Percentiles rank a stretch among this genome's conserved stretches.
Conservation (phyloP, 2,888 invertebrate species). For the Euspilapteryx auroguttella region DNA sequence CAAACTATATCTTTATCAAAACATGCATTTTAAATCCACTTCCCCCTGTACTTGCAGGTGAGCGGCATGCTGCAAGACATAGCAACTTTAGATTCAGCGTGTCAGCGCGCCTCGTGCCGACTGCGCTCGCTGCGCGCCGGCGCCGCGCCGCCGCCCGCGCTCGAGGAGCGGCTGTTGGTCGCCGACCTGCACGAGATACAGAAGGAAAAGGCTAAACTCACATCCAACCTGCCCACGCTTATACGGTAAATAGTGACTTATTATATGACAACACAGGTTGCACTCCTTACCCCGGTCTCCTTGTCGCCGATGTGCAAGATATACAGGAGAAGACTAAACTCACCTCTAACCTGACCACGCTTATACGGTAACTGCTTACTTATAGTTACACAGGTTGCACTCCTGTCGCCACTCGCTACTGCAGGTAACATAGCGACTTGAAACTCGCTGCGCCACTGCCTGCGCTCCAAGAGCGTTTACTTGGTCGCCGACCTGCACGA, state of each 20-base stretch:
- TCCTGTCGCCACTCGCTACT: too few relatives aligned
- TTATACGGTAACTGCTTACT: constrained; percentile 59
- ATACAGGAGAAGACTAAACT: constrained; percentile 80
- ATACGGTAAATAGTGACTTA: constrained; percentile 53
- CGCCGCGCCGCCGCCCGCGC: constrained; percentile 15
- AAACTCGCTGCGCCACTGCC: too few relatives aligned
- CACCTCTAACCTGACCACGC: constrained; percentile 77
- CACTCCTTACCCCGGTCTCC: too few relatives aligned
- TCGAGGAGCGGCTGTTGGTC: constrained; percentile 73
- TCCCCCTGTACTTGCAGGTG: too few relatives aligned
- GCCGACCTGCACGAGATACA: constrained; percentile 80
- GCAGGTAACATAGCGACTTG: too few relatives aligned
- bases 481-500: constrained; percentile 79
- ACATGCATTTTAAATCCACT: too few relatives aligned
- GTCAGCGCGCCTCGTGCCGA: constrained; percentile 80
- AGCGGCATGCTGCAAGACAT: constrained; percentile 86
- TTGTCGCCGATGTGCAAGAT: constrained; percentile 78
- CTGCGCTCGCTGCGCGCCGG: constrained; percentile 71
- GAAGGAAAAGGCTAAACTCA: constrained; percentile 80
- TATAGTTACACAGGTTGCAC: too few relatives aligned
- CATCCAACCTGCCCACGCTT: constrained; percentile 77
- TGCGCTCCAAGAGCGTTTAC: too few relatives aligned
- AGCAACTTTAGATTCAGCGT: constrained; percentile 84
- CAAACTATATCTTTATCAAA: too few relatives aligned
- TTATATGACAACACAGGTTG: too few relatives aligned